phyloP scores from a whole-genome alignment of 2,113 vertebrate species.

The Maccullochella peelii region DNA sequence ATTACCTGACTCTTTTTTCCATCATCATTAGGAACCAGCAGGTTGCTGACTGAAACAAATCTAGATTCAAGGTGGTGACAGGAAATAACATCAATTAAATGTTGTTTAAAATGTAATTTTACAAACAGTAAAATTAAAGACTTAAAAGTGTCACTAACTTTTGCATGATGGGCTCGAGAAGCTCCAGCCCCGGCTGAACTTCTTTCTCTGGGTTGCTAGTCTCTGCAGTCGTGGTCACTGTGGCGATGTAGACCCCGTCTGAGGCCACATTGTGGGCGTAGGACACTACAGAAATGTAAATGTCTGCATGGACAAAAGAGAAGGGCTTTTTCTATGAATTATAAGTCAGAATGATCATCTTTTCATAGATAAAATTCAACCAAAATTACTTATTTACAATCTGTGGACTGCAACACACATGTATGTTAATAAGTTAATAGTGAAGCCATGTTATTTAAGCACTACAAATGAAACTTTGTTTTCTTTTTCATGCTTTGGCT shows the following conservation, averaged over 20 bases:
- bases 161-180: slow-evolving; percentile 92
- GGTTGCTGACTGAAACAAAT: slow-evolving; percentile 90
- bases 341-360: not conserved
- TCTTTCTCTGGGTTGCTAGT: slow-evolving; percentile 92
- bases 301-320: slow-evolving; percentile 82
- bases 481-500: not conserved
- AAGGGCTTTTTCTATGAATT: not conserved
- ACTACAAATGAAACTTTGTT: not conserved
- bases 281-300: slow-evolving; percentile 95
- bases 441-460: not conserved
- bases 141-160: slow-evolving; percentile 82
- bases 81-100: not conserved
- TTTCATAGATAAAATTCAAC: not conserved
- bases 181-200: slow-evolving; percentile 91
- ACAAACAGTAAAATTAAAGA: not conserved
- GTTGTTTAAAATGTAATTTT: not conserved
- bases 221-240: slow-evolving; percentile 92
- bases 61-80: slow-evolving; percentile 71
- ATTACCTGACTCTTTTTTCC: slow-evolving; percentile 92
- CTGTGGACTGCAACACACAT: not conserved
- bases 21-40: slow-evolving; percentile 89
- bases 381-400: not conserved
- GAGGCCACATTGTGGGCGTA: slow-evolving; percentile 91
- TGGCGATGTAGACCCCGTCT: slow-evolving; percentile 94
- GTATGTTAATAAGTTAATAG: not conserved